Base-by-base conservation (phyloP, 2,113 vertebrate species). In the Petroica traversi region DNA sequence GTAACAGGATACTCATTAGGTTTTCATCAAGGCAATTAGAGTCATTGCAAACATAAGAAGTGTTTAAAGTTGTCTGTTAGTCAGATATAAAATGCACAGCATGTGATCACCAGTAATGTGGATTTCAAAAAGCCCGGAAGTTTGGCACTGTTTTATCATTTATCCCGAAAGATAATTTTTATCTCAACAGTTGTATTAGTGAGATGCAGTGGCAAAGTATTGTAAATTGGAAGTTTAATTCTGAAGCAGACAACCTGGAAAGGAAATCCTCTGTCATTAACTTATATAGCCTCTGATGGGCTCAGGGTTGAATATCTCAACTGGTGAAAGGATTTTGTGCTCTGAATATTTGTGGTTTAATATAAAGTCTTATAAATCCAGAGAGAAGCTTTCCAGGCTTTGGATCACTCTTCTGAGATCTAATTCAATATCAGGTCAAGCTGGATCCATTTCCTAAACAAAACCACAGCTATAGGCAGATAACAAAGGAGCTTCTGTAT, bases 351-450 rank as follows among this genome's bases (percentile, higher is more conserved):
- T 51, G 36, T 19, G 25, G 14, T 77, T 67, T 75, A 33, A 71
- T 52, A 36, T 51, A 45, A 84, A 81, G 57, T 29, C 24, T 74
- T 72, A 36, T 45, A 72, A 82, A 91, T 74, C 2, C 3, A 74
- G 14, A 24, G 28, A 89, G 59, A 84, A 81, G 14, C 4, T 87
- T 87, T 89, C 24, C 66, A 51, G 62, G 17, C 52, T 93, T 82
- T 79, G 26, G 29, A 88, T 95, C 45, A 74, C 33, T 85, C 36
- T 75, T 94, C 15, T 78, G 54, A 89, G 25, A 52, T 67, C 52
- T 85, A 85, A 75, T 82, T 85, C 85, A 84, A 45, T 89, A 73
- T 52, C 40, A 81, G 63, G 28, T 62, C 31, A 63, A 48, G 55
- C 40, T 74, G 51, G 46, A 71, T 69, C 57, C 43, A 11, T 91